phyloP scores from a whole-genome alignment of 2,888 invertebrate species.

The Papilio elwesi region DNA sequence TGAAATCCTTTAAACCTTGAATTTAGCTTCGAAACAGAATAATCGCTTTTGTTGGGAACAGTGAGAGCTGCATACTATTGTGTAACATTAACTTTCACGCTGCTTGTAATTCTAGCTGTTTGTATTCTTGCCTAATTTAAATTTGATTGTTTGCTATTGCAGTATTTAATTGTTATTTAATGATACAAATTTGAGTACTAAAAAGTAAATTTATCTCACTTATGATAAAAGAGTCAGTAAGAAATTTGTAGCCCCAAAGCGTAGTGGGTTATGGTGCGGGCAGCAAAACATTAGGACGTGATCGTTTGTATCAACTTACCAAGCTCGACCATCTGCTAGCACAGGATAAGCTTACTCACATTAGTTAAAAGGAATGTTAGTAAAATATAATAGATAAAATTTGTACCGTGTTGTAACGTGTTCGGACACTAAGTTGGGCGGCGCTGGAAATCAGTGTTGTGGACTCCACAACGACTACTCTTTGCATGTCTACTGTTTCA shows the following conservation, averaged over 20 bases:
- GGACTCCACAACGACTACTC: too few relatives aligned
- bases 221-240: too few relatives aligned
- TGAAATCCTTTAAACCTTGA: conserved; percentile 34
- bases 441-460: too few relatives aligned
- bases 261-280: neutral
- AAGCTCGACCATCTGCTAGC: too few relatives aligned
- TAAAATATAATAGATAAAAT: too few relatives aligned
- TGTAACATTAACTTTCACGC: conserved; percentile 21
- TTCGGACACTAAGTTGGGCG: too few relatives aligned
- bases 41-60: conserved; percentile 26
- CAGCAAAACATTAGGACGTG: neutral
- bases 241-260: too few relatives aligned
- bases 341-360: too few relatives aligned
- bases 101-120: conserved; percentile 20
- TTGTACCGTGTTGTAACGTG: too few relatives aligned
- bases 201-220: neutral
- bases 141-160: conserved; percentile 3
- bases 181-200: neutral
- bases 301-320: neutral
- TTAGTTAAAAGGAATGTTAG: too few relatives aligned
- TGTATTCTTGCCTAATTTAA: conserved; percentile 7
- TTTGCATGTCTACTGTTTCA: too few relatives aligned
- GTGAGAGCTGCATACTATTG: conserved; percentile 17
- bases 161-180: neutral
- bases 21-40: conserved; percentile 23